phyloP scores from a whole-genome alignment of 2,797 vertebrate species.

The Kryptopterus vitreolus region DNA sequence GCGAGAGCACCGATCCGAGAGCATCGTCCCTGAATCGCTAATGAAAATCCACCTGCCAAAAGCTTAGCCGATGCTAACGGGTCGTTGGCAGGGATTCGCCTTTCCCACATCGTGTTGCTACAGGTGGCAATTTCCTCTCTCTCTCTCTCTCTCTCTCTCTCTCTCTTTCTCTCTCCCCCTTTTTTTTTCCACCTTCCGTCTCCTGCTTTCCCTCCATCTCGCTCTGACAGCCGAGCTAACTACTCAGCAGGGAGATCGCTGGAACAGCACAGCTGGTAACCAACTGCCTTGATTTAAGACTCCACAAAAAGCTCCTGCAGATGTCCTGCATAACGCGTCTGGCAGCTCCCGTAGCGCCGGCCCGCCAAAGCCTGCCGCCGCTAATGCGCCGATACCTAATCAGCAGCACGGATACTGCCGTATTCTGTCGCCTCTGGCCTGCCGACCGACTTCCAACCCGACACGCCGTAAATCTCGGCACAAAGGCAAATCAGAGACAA shows the following conservation, averaged over 20 bases:
- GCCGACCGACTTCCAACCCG: constrained; percentile 45
- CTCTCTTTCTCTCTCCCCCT: background rate
- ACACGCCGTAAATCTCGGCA: constrained; percentile 35
- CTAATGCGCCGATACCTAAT: constrained; percentile 50
- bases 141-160: constrained; percentile 40
- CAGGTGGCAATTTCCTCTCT: constrained; percentile 47
- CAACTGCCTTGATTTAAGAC: constrained; percentile 51
- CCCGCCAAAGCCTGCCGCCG: constrained; percentile 40
- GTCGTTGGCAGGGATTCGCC: constrained; percentile 15
- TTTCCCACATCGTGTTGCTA: constrained; percentile 49
- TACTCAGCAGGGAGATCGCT: constrained; percentile 34
- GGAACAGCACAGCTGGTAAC: constrained; percentile 47
- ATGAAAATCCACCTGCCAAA: constrained; percentile 41
- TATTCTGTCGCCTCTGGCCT: constrained; percentile 42
- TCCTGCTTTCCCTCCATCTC: constrained; percentile 12
- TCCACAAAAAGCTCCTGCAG: constrained; percentile 49
- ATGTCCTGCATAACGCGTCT: constrained; percentile 51
- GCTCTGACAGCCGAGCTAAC: constrained; percentile 24
- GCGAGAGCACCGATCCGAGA: constrained; percentile 11
- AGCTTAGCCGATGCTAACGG: constrained; percentile 7
- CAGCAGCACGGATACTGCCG: constrained; percentile 51
- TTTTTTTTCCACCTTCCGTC: constrained; percentile 3
- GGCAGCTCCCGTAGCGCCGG: constrained; percentile 48
- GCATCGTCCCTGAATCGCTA: background rate
- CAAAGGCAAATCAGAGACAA: constrained; percentile 56